Evolutionary conservation across 1,140 invertebrate genomes (phyloP).

Genomic region (Papilio aristodemus): DNA sequence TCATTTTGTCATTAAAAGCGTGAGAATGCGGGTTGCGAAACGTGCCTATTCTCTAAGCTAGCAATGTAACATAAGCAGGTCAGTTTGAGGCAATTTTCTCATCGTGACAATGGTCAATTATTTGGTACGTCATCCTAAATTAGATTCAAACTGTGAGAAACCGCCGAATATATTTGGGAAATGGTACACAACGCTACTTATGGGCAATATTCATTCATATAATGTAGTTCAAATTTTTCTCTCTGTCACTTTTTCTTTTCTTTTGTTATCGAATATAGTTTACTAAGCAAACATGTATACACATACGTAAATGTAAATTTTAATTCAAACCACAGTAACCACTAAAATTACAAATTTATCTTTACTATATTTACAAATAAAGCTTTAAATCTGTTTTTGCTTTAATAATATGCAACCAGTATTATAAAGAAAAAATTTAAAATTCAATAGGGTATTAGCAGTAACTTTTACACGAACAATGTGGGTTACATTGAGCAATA

Average conservation of each 20-base stretch:
- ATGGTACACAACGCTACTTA: constrained; percentile 12
- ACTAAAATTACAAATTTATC: not conserved
- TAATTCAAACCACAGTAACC: not conserved
- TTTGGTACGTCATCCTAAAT: constrained; percentile 46
- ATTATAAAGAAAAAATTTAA: constrained; percentile 10
- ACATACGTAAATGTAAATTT: not conserved
- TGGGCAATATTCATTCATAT: not conserved
- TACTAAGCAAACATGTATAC: too few species aligned
- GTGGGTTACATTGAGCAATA: constrained; percentile 14
- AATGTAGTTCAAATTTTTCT: constrained; percentile 10
- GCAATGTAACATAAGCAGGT: constrained; percentile 62
- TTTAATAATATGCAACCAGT: not conserved
- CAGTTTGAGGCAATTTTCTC: constrained; percentile 65
- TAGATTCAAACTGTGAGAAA: constrained; percentile 44
- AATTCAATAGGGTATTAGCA: constrained; percentile 21
- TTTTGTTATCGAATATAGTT: not conserved
- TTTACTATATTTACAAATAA: constrained; percentile 1
- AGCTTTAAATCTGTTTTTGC: too few species aligned
- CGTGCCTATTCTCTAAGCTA: constrained; percentile 52
- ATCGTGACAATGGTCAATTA: constrained; percentile 75
- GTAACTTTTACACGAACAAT: constrained; percentile 27
- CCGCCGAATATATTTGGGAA: constrained; percentile 25
- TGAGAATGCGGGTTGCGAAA: constrained; percentile 66
- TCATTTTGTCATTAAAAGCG: constrained; percentile 53
- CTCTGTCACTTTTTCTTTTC: constrained; percentile 11